Percentiles rank a stretch among this genome's conserved stretches.
Conservation (phyloP, 2,888 invertebrate genomes). For the Lycia hirtaria region DNA sequence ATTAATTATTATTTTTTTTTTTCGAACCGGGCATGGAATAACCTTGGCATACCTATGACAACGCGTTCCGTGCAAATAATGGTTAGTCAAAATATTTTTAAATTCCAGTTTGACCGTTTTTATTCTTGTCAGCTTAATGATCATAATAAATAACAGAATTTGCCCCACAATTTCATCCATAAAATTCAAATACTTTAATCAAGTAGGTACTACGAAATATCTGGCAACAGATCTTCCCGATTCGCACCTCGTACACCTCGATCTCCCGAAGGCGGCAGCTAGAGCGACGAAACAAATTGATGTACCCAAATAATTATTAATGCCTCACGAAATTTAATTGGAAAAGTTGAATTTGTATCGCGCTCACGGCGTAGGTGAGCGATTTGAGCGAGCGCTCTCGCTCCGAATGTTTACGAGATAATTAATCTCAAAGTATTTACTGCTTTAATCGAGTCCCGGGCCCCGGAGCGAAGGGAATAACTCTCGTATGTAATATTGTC, state of each 20-base stretch:
- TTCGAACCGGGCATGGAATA: too few species aligned
- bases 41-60: too few species aligned
- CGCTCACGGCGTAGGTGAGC: conserved; percentile 84
- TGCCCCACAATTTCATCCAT: too few species aligned
- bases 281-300: conserved; percentile 85
- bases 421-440: conserved; percentile 86
- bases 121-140: too few species aligned
- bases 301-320: conserved; percentile 87
- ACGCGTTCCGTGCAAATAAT: too few species aligned
- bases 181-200: not conserved
- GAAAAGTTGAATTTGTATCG: conserved; percentile 86
- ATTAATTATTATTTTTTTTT: too few species aligned
- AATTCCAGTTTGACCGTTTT: too few species aligned
- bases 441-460: conserved; percentile 82
- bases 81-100: too few species aligned
- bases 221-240: conserved; percentile 47
- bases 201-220: conserved; percentile 39
- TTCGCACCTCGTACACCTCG: conserved; percentile 42
- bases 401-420: conserved; percentile 85
- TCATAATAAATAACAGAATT: too few species aligned
- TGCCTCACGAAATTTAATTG: conserved; percentile 87
- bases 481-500: conserved; percentile 82
- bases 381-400: conserved; percentile 74
- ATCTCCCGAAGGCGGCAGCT: conserved; percentile 64
- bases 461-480: conserved; percentile 75